phyloP scores from a whole-genome alignment of 1,140 invertebrate species.

The Aethina tumida region DNA sequence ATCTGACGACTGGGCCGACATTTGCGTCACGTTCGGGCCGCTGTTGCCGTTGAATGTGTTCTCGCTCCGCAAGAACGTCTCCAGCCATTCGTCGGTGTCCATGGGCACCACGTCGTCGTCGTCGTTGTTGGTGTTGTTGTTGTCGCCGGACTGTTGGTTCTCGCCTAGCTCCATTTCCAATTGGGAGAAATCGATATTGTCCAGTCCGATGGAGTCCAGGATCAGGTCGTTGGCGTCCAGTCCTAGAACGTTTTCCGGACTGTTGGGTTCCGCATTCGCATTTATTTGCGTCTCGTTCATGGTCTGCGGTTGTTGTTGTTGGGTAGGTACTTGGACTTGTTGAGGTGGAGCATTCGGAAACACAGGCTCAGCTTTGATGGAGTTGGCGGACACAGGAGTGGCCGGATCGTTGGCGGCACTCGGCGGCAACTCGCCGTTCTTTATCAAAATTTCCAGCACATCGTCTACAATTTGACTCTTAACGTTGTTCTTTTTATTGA shows the following conservation, averaged over 20 bases:
- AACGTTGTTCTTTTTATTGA: conserved; percentile 49
- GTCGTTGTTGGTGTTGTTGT: conserved; percentile 20
- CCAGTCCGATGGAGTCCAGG: conserved; percentile 42
- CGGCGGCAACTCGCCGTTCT: conserved; percentile 83
- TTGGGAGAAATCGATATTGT: conserved; percentile 47
- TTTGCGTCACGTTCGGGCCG: conserved; percentile 21
- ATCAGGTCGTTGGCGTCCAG: conserved; percentile 33
- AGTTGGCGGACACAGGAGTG: conserved; percentile 50
- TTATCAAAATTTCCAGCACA: conserved; percentile 89
- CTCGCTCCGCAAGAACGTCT: conserved; percentile 48
- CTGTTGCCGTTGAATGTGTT: conserved; percentile 16
- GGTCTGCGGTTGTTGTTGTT: conserved; percentile 33
- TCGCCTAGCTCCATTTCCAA: conserved; percentile 41
- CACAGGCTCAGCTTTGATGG: conserved; percentile 22
- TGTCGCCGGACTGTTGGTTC: conserved; percentile 17
- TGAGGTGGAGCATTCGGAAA: conserved; percentile 31
- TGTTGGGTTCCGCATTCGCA: conserved; percentile 35
- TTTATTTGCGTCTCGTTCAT: conserved; percentile 18
- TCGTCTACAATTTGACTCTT: conserved; percentile 88
- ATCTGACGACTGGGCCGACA: conserved; percentile 32
- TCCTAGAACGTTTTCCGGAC: conserved; percentile 36
- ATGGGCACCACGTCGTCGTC: conserved; percentile 39
- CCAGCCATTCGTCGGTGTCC: conserved; percentile 68
- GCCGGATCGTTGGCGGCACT: conserved; percentile 72
- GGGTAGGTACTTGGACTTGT: conserved; percentile 30